Percentiles rank a stretch among this genome's conserved stretches.
Conservation (phyloP, 2,797 vertebrate genomes). For the Todus mexicanus region DNA sequence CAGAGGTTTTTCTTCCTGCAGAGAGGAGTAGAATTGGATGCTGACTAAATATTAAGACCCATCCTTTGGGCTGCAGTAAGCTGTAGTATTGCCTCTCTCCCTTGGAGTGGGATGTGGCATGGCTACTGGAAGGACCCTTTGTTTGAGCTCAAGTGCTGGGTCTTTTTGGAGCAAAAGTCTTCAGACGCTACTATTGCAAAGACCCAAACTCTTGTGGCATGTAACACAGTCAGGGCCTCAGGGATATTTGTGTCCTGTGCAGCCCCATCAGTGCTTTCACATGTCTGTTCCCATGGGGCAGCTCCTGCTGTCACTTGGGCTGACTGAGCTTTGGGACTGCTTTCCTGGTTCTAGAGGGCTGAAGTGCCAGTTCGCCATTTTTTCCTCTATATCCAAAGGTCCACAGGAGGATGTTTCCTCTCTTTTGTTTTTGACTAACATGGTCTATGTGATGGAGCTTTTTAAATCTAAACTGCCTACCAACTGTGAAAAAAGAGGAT, state of each 20-base stretch:
- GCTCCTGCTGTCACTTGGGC: background rate
- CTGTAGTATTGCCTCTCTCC: background rate
- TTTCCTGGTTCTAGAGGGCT: background rate
- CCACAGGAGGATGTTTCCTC: background rate
- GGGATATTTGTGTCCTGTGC: background rate
- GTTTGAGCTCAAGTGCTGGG: fast-evolving
- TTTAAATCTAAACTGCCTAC: background rate
- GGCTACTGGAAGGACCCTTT: background rate
- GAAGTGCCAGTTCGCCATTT: background rate
- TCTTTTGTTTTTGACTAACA: background rate
- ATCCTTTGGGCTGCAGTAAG: background rate
- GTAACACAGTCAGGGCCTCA: background rate
- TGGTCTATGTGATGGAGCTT: background rate
- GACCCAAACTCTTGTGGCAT: background rate
- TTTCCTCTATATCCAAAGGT: background rate
- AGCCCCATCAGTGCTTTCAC: fast-evolving
- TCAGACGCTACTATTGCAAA: background rate
- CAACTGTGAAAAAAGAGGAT: background rate
- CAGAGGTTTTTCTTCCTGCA: background rate
- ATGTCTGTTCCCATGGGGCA: background rate
- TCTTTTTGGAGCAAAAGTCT: background rate
- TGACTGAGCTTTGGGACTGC: background rate
- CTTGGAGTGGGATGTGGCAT: background rate
- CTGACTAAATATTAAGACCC: background rate
- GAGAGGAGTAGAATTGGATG: background rate